Evolutionary conservation across 2,888 invertebrate species (phyloP).

Genomic region (Ecdyonurus torrentis): DNA sequence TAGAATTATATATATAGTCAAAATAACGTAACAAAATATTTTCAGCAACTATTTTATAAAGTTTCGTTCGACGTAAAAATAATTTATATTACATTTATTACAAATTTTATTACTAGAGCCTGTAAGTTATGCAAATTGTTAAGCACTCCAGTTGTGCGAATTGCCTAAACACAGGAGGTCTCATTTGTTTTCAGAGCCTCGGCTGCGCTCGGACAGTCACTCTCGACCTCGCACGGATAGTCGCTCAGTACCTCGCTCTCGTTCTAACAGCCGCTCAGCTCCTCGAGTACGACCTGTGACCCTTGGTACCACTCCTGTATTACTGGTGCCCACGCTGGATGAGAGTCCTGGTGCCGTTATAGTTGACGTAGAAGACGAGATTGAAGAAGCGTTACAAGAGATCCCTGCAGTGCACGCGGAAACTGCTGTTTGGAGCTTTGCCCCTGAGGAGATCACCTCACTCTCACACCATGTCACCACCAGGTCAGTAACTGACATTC

Average conservation of each 20-base stretch:
- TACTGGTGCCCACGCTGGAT: slow-evolving; percentile 14
- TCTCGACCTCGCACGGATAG: neutral
- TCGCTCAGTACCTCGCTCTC: neutral
- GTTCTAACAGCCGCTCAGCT: neutral
- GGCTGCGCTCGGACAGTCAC: slow-evolving; percentile 15
- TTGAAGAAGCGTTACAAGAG: slow-evolving; percentile 53
- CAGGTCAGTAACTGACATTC: neutral
- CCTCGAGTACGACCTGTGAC: neutral
- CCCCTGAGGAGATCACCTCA: slow-evolving; percentile 36
- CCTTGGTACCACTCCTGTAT: neutral
- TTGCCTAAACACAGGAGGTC: too few relatives aligned
- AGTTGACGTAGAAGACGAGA: slow-evolving; percentile 65
- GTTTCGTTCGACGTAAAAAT: too few relatives aligned
- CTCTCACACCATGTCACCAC: slow-evolving; percentile 12
- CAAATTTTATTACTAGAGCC: too few relatives aligned
- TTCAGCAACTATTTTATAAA: too few relatives aligned
- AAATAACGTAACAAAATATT: too few relatives aligned
- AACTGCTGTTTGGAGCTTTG: slow-evolving; percentile 55
- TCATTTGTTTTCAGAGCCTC: slow-evolving; percentile 19
- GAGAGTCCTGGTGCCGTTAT: slow-evolving; percentile 54
- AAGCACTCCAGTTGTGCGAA: too few relatives aligned
- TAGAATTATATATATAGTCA: too few relatives aligned
- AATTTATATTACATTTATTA: too few relatives aligned
- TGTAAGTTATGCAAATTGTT: too few relatives aligned
- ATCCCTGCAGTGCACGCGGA: slow-evolving; percentile 44